Conservation (phyloP, 2,797 vertebrate species). For the Cygnus olor region DNA sequence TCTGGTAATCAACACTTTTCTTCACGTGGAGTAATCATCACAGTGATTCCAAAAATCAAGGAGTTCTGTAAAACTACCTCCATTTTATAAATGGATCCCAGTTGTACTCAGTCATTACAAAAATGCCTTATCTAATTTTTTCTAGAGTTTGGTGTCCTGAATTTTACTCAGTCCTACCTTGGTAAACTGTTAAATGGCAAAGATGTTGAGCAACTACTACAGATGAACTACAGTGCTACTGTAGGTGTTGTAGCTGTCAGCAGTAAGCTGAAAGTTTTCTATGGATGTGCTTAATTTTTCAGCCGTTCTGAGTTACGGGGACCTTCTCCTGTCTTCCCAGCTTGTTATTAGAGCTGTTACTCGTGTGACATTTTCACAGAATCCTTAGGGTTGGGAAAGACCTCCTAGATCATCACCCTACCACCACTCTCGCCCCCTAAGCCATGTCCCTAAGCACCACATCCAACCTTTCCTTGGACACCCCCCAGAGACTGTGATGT, state of each 20-base stretch:
- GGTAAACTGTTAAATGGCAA: not conserved
- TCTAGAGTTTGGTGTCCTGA: not conserved
- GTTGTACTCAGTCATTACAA: not conserved
- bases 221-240: not conserved
- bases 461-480: no score
- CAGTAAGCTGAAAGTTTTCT: not conserved
- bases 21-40: accelerated
- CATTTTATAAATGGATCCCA: not conserved
- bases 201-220: not conserved
- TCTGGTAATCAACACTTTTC: not conserved
- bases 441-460: no score
- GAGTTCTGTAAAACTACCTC: not conserved
- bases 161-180: not conserved
- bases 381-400: no score
- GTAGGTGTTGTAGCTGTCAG: not conserved
- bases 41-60: not conserved
- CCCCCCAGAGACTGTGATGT: no score
- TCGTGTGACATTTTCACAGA: not conserved
- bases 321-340: not conserved
- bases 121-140: not conserved
- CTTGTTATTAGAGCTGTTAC: not conserved
- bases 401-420: no score
- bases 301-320: not conserved
- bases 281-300: not conserved
- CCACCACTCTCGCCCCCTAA: no score